phyloP scores from a whole-genome alignment of 2,113 vertebrate genomes.

The Phyllopteryx taeniolatus region DNA sequence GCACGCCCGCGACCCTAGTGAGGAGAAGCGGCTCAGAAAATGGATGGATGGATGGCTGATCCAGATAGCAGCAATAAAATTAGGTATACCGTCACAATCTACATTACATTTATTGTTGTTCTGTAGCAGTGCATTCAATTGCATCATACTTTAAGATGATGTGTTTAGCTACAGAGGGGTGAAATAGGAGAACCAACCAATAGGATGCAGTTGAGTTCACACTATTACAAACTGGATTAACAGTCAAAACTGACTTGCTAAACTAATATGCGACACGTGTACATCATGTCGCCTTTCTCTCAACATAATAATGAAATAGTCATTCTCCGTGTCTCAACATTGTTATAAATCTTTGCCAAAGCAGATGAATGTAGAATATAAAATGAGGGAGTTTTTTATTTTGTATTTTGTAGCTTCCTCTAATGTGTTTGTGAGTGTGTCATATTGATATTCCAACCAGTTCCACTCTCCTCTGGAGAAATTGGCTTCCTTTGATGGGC shows the following conservation, averaged over 20 bases:
- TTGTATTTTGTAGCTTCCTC: constrained; percentile 29
- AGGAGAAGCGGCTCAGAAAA: too few relatives aligned
- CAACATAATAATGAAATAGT: not conserved
- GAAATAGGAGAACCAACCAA: not conserved
- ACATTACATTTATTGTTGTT: not conserved
- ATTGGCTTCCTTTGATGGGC: constrained; percentile 46
- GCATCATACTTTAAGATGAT: not conserved
- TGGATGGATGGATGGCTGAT: too few relatives aligned
- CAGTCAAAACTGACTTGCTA: too few relatives aligned
- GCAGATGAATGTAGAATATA: not conserved
- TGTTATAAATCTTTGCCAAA: not conserved
- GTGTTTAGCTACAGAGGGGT: not conserved
- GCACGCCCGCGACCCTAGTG: too few relatives aligned
- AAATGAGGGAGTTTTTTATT: constrained; percentile 18
- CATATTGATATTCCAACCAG: constrained; percentile 46
- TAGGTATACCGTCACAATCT: not conserved
- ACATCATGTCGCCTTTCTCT: not conserved
- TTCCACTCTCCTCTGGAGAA: constrained; percentile 47
- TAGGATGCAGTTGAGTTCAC: not conserved
- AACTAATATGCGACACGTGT: too few relatives aligned
- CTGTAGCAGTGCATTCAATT: not conserved
- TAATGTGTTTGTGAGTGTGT: constrained; percentile 15
- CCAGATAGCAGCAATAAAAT: not conserved
- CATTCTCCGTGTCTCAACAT: not conserved
- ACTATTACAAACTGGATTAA: not conserved